Base-by-base conservation (phyloP, 2,113 vertebrate species). In the Nyctereutes procyonoides region DNA sequence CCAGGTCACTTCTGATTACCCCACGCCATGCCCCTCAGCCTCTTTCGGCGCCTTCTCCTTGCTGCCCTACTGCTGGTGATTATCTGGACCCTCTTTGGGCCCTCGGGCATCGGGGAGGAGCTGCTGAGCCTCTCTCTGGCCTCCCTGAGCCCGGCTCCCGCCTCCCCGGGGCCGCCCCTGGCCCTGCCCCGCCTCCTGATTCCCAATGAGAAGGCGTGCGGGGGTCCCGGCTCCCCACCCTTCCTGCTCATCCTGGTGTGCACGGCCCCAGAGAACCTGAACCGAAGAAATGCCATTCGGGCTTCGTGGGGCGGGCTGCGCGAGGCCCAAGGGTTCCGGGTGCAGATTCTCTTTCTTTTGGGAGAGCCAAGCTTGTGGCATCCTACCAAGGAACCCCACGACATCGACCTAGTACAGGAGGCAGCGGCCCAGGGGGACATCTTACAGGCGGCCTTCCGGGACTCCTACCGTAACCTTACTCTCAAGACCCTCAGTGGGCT, bases 401-500 rank as follows among this genome's bases (percentile, higher is more conserved):
- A 96, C 53, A 98, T 98, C 56, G 95, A 98, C 80, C 95, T 99
- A 69, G 97, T 98, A 2, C 95, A 97, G 13, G 99, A 99, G 96
- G 98, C 99, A 0, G 97, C 93, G 0, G 98, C 98, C 28, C 98
- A 97, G 4, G 98, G 99, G 4, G 99, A 99, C 93, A 96, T 99
- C 81, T 71, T 99, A 13, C 99, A 99, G 95, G 99, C 99, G 0
- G 98, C 98, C 22, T 99, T 99, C 95, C 38, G 93, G 51, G 99
- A 99, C 97, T 98, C 99, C 20, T 99, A 99, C 86, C 98, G 98
- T 71, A 99, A 99, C 98, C 98, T 99, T 69, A 99, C 99, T 1
- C 98, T 99, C 83, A 99, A 99, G 97, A 99, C 99, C 7, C 96
- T 99, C 95, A 99, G 98, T 26, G 98, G 99, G 93, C 97, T 99